Evolutionary conservation across 2,113 vertebrate genomes (phyloP).

Genomic region (Apteryx mantelli): DNA sequence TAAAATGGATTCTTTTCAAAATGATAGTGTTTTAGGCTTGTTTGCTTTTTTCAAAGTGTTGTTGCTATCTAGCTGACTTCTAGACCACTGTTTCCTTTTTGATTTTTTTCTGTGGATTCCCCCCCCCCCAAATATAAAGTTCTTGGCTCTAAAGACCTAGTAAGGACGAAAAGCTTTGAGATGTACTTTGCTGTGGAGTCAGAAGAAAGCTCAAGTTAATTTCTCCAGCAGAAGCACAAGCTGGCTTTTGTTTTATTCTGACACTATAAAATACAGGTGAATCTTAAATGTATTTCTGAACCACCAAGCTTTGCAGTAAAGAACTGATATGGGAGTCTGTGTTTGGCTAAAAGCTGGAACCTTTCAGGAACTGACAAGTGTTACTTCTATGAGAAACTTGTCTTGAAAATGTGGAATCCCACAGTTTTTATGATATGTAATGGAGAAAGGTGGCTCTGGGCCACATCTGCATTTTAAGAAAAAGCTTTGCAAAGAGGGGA

Average conservation of each 20-base stretch:
- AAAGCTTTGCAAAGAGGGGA: too few relatives aligned
- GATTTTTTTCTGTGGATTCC: not conserved
- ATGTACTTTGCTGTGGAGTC: not conserved
- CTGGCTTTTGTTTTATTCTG: not conserved
- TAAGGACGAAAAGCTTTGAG: not conserved
- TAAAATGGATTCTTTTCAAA: not conserved
- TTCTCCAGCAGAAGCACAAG: not conserved
- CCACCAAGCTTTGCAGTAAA: not conserved
- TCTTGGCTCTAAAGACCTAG: not conserved
- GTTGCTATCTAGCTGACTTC: not conserved
- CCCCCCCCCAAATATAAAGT: not conserved
- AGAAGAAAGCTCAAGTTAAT: not conserved
- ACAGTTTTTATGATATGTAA: too few relatives aligned
- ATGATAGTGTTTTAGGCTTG: not conserved
- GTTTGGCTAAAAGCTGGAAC: too few relatives aligned
- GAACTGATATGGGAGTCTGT: not conserved
- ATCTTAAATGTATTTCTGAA: not conserved
- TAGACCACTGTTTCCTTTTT: not conserved
- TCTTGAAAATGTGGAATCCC: too few relatives aligned
- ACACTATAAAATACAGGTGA: not conserved
- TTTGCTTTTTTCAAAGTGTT: not conserved
- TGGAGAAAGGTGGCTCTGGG: too few relatives aligned
- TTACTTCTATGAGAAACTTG: too few relatives aligned
- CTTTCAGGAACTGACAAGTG: too few relatives aligned
- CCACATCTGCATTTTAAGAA: too few relatives aligned